These are phyloP conservation scores for Antheraea assamensis DNA, from an alignment of 2,888 invertebrate genomes.

Conservation along the genomic window DNA sequence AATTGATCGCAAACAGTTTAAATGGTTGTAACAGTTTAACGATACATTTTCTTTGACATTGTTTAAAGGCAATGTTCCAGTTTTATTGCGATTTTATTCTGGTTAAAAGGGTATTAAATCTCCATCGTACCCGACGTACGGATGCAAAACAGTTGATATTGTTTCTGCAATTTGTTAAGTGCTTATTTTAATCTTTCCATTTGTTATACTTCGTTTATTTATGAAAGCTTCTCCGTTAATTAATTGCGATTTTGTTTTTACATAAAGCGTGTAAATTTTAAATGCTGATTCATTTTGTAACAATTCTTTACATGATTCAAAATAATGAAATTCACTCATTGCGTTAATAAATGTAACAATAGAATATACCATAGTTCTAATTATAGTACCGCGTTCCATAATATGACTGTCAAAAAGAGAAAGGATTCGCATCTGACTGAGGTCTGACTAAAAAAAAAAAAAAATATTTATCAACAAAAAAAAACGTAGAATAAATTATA, in stretches of 20 bases:
- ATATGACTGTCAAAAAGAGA: too few relatives aligned
- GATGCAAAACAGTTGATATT: conserved; percentile 19
- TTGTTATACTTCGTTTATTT: conserved; percentile 16
- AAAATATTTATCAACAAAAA: background rate
- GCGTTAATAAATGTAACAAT: too few relatives aligned
- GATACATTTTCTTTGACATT: conserved; percentile 69
- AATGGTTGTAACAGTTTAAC: conserved; percentile 59
- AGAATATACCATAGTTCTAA: too few relatives aligned
- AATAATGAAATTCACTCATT: too few relatives aligned
- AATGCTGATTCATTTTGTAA: background rate
- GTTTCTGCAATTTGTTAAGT: conserved; percentile 15
- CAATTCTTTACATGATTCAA: background rate
- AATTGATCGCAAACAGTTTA: conserved; percentile 54
- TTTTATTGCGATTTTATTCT: conserved; percentile 62
- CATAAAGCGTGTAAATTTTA: background rate
- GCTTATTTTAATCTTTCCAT: conserved; percentile 26
- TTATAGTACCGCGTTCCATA: too few relatives aligned
- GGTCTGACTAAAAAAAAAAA: background rate
- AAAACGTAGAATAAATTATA: background rate
- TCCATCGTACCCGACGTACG: conserved; percentile 25
- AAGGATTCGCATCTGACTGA: too few relatives aligned
- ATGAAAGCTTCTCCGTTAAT: background rate
- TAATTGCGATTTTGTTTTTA: background rate
- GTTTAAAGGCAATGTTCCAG: conserved; percentile 62
- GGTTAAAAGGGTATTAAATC: conserved; percentile 57